Conservation (phyloP, 2,888 invertebrate species). For the Cryptosula pallasiana region DNA sequence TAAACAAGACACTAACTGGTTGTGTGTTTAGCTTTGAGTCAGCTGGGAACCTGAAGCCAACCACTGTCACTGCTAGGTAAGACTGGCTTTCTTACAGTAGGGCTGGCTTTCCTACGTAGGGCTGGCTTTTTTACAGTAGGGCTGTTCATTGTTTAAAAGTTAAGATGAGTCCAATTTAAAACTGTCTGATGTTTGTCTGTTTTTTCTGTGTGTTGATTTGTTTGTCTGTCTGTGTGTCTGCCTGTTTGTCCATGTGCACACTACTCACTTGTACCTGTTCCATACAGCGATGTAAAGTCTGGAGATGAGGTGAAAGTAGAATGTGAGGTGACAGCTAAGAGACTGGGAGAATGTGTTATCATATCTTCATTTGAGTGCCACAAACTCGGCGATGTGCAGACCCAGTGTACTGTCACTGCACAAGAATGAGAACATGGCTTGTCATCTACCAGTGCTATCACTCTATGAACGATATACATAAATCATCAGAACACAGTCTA, state of each 20-base stretch:
- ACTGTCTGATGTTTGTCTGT: too few relatives aligned
- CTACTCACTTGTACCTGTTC: too few relatives aligned
- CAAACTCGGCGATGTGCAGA: not conserved
- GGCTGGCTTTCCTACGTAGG: too few relatives aligned
- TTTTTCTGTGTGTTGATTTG: too few relatives aligned
- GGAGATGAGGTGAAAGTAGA: not conserved
- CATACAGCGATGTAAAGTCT: not conserved
- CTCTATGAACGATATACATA: too few relatives aligned
- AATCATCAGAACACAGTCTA: too few relatives aligned
- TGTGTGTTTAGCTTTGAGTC: constrained; percentile 70
- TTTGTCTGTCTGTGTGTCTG: too few relatives aligned
- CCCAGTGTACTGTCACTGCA: not conserved
- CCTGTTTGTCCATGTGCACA: too few relatives aligned
- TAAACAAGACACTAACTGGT: constrained; percentile 62
- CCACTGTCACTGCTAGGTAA: constrained; percentile 31
- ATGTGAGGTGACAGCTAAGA: constrained; percentile 5
- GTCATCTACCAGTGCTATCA: too few relatives aligned
- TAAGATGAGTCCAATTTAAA: too few relatives aligned
- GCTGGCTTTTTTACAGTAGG: too few relatives aligned
- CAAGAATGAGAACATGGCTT: not conserved
- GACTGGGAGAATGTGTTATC: constrained; percentile 7
- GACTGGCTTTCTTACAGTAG: not conserved
- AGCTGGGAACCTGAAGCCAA: constrained; percentile 56
- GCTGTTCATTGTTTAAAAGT: too few relatives aligned
- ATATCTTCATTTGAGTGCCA: constrained; percentile 22